Conservation (phyloP, 64 coral and sea anemone species). For the Actinia equina region DNA sequence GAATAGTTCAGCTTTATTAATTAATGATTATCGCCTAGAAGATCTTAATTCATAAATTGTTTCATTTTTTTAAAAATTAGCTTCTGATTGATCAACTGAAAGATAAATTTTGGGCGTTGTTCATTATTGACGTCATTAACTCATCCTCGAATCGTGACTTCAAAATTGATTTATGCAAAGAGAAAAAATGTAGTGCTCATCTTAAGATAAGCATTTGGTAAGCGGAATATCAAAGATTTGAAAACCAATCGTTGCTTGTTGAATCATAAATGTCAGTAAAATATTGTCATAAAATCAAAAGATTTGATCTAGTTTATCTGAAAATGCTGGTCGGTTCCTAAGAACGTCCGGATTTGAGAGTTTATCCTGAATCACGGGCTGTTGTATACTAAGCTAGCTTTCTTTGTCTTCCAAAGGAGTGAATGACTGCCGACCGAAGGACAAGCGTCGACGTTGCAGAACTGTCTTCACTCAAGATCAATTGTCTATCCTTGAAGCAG, state of each 20-base stretch:
- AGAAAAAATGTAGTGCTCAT: too few species aligned
- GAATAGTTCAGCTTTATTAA: background rate
- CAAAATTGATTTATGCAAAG: too few species aligned
- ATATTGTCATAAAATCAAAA: too few species aligned
- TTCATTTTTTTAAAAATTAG: slow-evolving; percentile 4
- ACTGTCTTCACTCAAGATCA: slow-evolving; percentile 83
- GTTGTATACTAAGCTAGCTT: background rate
- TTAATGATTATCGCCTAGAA: background rate
- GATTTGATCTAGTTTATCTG: too few species aligned
- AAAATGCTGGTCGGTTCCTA: too few species aligned
- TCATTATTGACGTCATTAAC: background rate
- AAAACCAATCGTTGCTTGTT: too few species aligned
- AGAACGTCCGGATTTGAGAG: too few species aligned
- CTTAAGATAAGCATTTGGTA: too few species aligned
- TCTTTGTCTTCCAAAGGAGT: background rate
- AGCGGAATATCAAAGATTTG: too few species aligned
- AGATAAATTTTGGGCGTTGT: background rate
- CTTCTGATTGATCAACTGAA: slow-evolving; percentile 8
- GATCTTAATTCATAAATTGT: background rate
- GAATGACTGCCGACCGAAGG: slow-evolving; percentile 61
- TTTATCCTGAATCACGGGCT: too few species aligned
- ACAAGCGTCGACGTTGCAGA: slow-evolving; percentile 77
- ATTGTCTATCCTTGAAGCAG: slow-evolving; percentile 58
- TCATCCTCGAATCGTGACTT: background rate
- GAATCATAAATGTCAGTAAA: too few species aligned